These are phyloP conservation scores for Nemotelus pantherinus DNA, from an alignment of 2,888 invertebrate species.

Conservation along the genomic window DNA sequence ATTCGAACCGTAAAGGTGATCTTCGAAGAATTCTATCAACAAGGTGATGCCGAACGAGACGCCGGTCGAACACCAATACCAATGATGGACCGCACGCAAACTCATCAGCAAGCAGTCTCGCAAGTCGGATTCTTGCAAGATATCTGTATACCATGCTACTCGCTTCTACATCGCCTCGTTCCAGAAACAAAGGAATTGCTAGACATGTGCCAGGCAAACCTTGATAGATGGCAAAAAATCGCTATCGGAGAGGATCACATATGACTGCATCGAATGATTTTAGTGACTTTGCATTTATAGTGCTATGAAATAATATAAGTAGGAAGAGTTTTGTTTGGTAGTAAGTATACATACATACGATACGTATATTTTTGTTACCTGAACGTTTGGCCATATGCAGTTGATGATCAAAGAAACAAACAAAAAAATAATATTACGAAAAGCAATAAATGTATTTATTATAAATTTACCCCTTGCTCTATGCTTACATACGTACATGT, in stretches of 20 bases:
- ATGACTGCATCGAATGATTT: neutral
- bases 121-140: conserved; percentile 84
- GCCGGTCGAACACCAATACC: conserved; percentile 78
- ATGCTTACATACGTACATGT: no score
- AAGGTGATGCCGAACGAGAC: conserved; percentile 76
- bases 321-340: no score
- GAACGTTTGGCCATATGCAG: no score
- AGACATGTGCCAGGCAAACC: conserved; percentile 73
- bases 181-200: conserved; percentile 77
- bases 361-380: no score
- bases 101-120: conserved; percentile 78
- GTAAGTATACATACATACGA: no score
- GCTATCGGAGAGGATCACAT: conserved; percentile 51
- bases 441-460: no score
- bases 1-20: conserved; percentile 82
- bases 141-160: conserved; percentile 85
- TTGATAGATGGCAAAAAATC: conserved; percentile 70
- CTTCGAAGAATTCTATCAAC: conserved; percentile 83
- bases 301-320: no score
- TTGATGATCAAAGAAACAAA: no score
- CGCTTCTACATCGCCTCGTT: conserved; percentile 72
- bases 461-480: no score
- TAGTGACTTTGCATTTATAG: no score
- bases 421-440: no score
- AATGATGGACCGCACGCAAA: conserved; percentile 82